Conservation (phyloP, 2,888 invertebrate genomes). For the Steromphala cineraria region DNA sequence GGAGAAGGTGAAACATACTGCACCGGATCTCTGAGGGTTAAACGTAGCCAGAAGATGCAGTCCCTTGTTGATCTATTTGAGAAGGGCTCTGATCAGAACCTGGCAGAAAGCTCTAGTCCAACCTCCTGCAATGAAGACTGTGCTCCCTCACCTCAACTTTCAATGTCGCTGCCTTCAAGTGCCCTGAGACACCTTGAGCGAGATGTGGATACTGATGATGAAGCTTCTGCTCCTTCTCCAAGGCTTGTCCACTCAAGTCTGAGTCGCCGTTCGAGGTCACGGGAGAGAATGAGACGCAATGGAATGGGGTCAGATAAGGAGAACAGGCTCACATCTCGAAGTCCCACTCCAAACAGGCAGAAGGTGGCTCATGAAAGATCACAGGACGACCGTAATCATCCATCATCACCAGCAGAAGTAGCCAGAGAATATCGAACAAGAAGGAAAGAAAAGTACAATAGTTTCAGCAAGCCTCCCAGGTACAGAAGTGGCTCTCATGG, state of each 20-base stretch:
- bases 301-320: slow-evolving; percentile 14
- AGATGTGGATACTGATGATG: slow-evolving; percentile 19
- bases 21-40: slow-evolving; percentile 58
- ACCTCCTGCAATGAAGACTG: background rate
- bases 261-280: slow-evolving; percentile 16
- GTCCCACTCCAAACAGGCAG: slow-evolving; percentile 20
- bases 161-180: slow-evolving; percentile 25
- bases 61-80: slow-evolving; percentile 66
- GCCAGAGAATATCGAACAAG: slow-evolving; percentile 28
- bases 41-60: slow-evolving; percentile 60
- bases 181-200: background rate
- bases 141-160: background rate
- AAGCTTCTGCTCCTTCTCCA: background rate
- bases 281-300: slow-evolving; percentile 1
- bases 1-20: slow-evolving; percentile 43
- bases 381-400: slow-evolving; percentile 9
- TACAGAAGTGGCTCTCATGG: slow-evolving; percentile 52
- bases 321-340: slow-evolving; percentile 14
- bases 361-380: slow-evolving; percentile 19
- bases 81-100: slow-evolving; percentile 45
- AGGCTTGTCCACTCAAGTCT: background rate
- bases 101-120: slow-evolving; percentile 37
- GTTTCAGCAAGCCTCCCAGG: slow-evolving; percentile 52
- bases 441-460: slow-evolving; percentile 31
- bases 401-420: slow-evolving; percentile 1